phyloP scores from a whole-genome alignment of 2,888 invertebrate genomes.

The Acanthosepion esculentum region DNA sequence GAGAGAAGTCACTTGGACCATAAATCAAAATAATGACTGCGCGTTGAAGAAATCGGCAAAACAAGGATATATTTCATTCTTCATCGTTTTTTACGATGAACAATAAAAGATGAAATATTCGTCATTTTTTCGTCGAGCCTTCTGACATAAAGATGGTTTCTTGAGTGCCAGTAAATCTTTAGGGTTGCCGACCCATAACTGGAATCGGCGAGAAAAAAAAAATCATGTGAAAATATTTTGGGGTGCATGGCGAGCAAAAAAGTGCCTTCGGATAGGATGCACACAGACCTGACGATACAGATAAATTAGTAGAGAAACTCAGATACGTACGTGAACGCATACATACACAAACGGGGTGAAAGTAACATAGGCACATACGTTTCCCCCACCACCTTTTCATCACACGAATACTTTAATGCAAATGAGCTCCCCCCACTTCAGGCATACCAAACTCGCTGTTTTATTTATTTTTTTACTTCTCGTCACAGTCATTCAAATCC shows the following conservation, averaged over 20 bases:
- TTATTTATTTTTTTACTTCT: no score
- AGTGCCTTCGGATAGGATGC: background rate
- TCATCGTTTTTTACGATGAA: slow-evolving; percentile 8
- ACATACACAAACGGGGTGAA: no score
- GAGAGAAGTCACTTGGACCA: background rate
- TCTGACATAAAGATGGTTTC: slow-evolving; percentile 33
- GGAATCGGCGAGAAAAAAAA: background rate
- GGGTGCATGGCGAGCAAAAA: background rate
- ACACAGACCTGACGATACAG: background rate
- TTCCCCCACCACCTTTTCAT: no score
- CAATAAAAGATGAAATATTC: slow-evolving; percentile 33
- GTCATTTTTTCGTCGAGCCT: slow-evolving; percentile 21
- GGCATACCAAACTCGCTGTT: no score
- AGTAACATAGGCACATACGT: no score
- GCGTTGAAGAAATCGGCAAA: background rate
- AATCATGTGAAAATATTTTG: background rate
- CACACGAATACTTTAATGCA: no score
- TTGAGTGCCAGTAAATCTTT: slow-evolving; percentile 1
- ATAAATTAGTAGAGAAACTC: background rate
- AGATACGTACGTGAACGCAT: no score
- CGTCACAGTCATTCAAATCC: no score
- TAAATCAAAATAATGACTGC: slow-evolving; percentile 12
- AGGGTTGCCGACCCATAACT: slow-evolving; percentile 9
- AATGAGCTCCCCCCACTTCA: no score
- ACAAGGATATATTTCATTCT: background rate